Evolutionary conservation across 2,797 vertebrate genomes (phyloP).

Genomic region (Melanotaenia nigrans): DNA sequence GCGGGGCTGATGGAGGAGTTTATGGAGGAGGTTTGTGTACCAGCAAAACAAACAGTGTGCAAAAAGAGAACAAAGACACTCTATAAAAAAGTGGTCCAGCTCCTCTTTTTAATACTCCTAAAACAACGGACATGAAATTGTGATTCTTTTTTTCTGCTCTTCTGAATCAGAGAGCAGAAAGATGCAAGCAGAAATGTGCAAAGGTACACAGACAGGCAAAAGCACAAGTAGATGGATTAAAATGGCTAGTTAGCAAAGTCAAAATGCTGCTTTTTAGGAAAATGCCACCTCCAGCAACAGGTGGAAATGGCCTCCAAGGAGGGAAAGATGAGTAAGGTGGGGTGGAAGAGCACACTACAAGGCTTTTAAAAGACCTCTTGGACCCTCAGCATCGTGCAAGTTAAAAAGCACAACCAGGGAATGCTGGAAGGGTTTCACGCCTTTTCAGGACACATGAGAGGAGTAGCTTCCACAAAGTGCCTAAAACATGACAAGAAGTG

Average conservation of each 20-base stretch:
- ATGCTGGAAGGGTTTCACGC: constrained; percentile 35
- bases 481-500: constrained; percentile 28
- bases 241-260: constrained; percentile 38
- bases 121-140: background rate
- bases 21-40: constrained; percentile 29
- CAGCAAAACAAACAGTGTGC: constrained; percentile 41
- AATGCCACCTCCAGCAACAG: constrained; percentile 21
- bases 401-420: constrained; percentile 33
- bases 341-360: constrained; percentile 44
- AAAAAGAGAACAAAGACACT: constrained; percentile 61
- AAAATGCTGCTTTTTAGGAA: constrained; percentile 38
- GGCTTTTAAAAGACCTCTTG: constrained; percentile 52
- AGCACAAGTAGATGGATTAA: constrained; percentile 39
- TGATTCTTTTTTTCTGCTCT: constrained; percentile 1
- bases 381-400: constrained; percentile 45
- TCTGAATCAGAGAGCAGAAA: constrained; percentile 26
- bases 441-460: constrained; percentile 43
- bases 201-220: constrained; percentile 26
- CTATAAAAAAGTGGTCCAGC: constrained; percentile 15
- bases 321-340: constrained; percentile 15
- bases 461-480: constrained; percentile 43
- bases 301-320: constrained; percentile 34
- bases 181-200: constrained; percentile 40
- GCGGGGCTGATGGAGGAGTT: constrained; percentile 28
- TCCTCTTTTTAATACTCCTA: constrained; percentile 1